Percentiles rank a stretch among this genome's conserved stretches.
phyloP scores from a whole-genome alignment of 2,797 vertebrate genomes.

The Phylloscopus collybita region DNA sequence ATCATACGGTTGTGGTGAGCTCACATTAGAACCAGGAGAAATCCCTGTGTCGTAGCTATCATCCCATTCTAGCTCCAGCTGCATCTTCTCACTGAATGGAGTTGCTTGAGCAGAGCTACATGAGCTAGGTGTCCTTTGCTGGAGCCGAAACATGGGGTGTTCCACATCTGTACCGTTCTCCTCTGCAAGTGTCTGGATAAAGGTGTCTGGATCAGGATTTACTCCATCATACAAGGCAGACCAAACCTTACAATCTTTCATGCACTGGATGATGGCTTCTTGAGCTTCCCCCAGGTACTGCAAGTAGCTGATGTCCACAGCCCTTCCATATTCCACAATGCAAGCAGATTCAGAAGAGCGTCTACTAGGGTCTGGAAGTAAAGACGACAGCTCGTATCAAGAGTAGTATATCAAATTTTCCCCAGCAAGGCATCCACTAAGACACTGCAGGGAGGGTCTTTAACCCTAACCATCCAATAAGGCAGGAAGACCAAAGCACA shows the following conservation, averaged over 20 bases:
- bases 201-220: slow-evolving; percentile 86
- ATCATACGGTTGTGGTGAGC: slow-evolving; percentile 40
- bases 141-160: slow-evolving; percentile 44
- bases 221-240: slow-evolving; percentile 92
- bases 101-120: slow-evolving; percentile 29
- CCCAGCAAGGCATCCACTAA: neutral
- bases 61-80: slow-evolving; percentile 96
- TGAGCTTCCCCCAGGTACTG: slow-evolving; percentile 94
- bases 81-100: slow-evolving; percentile 71
- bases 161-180: slow-evolving; percentile 61
- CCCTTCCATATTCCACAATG: slow-evolving; percentile 87
- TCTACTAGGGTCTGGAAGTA: slow-evolving; percentile 66
- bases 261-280: slow-evolving; percentile 84
- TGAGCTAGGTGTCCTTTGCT: slow-evolving; percentile 8
- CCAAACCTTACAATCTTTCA: slow-evolving; percentile 90
- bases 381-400: neutral
- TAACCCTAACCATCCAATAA: neutral
- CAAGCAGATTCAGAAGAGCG: slow-evolving; percentile 76
- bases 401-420: neutral
- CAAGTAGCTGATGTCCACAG: slow-evolving; percentile 94
- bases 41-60: slow-evolving; percentile 92
- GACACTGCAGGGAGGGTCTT: neutral
- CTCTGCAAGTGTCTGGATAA: slow-evolving; percentile 80
- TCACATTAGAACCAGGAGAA: slow-evolving; percentile 73
- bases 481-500: neutral